Conservation (phyloP, 1,140 invertebrate genomes). For the Drosophila athabasca region DNA sequence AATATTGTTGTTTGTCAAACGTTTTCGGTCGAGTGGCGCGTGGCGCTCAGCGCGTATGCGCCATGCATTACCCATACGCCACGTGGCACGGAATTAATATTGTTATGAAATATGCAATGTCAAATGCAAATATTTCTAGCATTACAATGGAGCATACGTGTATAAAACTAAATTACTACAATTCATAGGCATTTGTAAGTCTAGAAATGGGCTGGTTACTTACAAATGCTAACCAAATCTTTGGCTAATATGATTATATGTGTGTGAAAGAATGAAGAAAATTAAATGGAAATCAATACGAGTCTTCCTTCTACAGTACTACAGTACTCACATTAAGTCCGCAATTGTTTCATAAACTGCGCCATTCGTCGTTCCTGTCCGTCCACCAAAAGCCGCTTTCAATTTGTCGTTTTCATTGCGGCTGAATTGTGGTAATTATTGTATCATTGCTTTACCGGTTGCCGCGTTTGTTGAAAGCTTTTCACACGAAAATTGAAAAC, state of each 20-base stretch:
- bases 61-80: constrained; percentile 46
- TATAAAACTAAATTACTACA: constrained; percentile 16
- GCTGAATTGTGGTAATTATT: constrained; percentile 12
- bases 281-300: constrained; percentile 16
- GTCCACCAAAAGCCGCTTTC: constrained; percentile 18
- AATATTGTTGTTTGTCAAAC: constrained; percentile 74
- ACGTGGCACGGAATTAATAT: background rate
- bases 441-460: constrained; percentile 6
- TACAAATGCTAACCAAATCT: background rate
- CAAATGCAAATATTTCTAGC: constrained; percentile 7
- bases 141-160: constrained; percentile 68
- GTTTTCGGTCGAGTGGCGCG: constrained; percentile 33
- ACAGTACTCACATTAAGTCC: constrained; percentile 56
- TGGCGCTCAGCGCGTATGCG: constrained; percentile 7
- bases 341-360: constrained; percentile 18
- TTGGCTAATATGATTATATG: background rate
- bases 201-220: background rate
- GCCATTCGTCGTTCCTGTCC: constrained; percentile 21
- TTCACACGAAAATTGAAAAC: constrained; percentile 17
- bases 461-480: constrained; percentile 9
- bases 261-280: too few species aligned
- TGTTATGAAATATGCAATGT: too few species aligned
- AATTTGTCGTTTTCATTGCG: constrained; percentile 35
- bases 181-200: background rate
- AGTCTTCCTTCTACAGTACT: background rate